phyloP scores from a whole-genome alignment of 2,113 vertebrate species.

The Nycticorax nycticorax region DNA sequence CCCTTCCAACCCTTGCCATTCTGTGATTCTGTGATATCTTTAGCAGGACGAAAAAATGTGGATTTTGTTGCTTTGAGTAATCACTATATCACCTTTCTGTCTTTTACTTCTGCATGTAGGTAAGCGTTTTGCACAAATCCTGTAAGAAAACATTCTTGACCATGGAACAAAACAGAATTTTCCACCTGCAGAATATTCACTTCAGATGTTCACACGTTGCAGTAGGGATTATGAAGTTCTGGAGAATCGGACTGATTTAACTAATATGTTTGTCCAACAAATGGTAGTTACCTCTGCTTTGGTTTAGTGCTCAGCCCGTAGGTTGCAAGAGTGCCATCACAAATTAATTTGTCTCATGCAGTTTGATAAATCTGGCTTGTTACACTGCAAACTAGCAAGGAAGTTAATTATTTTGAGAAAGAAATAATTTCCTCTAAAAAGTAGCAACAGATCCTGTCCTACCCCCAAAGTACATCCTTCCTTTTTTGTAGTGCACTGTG shows the following conservation, averaged over 20 bases:
- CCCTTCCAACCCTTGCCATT: too few relatives aligned
- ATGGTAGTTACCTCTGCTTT: not conserved
- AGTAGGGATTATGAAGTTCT: not conserved
- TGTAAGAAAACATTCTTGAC: not conserved
- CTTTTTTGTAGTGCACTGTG: not conserved
- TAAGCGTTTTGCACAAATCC: not conserved
- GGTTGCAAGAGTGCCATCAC: not conserved
- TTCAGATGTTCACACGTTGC: not conserved
- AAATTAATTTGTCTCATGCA: not conserved
- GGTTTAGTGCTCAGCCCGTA: not conserved
- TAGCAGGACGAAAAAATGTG: not conserved
- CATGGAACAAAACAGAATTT: not conserved
- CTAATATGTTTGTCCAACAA: not conserved
- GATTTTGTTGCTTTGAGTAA: not conserved
- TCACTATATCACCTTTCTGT: not conserved
- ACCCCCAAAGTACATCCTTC: not conserved
- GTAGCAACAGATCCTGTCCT: not conserved
- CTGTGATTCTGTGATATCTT: not conserved
- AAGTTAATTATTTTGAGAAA: not conserved
- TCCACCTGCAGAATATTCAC: not conserved
- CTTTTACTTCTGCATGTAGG: accelerated
- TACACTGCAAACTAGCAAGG: not conserved
- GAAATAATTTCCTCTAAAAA: not conserved
- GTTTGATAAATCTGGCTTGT: not conserved
- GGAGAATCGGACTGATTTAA: not conserved